Percentiles rank a stretch among this genome's conserved stretches.
These are phyloP conservation scores for Apotomis turbidana DNA, from an alignment of 2,888 invertebrate species.

Conservation along the genomic window DNA sequence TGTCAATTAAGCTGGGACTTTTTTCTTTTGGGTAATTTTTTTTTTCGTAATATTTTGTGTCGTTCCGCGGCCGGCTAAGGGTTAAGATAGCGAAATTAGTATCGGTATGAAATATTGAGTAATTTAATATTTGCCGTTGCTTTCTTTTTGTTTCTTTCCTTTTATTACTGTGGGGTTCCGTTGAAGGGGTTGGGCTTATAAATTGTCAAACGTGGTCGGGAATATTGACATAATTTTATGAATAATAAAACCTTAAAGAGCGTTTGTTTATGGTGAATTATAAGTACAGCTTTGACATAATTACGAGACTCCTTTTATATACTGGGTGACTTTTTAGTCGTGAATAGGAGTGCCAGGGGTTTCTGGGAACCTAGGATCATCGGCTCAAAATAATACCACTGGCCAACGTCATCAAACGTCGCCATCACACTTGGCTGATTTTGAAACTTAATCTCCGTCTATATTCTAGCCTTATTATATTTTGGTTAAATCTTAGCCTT, in stretches of 20 bases:
- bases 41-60: constrained; percentile 69
- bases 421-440: too few relatives aligned
- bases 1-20: constrained; percentile 81
- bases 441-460: too few relatives aligned
- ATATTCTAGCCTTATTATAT: too few relatives aligned
- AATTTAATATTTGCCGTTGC: constrained; percentile 77
- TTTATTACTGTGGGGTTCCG: constrained; percentile 23
- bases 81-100: constrained; percentile 84
- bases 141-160: constrained; percentile 42
- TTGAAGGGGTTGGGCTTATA: constrained; percentile 20
- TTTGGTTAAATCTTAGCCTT: too few relatives aligned
- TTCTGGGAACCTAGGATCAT: too few relatives aligned
- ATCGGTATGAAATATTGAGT: constrained; percentile 84
- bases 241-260: constrained; percentile 10
- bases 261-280: neutral
- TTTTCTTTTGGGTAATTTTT: constrained; percentile 69
- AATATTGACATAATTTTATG: constrained; percentile 26
- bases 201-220: constrained; percentile 24
- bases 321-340: too few relatives aligned
- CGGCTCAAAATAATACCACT: too few relatives aligned
- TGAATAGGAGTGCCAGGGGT: too few relatives aligned
- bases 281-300: neutral
- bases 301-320: too few relatives aligned
- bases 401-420: too few relatives aligned
- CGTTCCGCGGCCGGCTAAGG: constrained; percentile 77